These are phyloP conservation scores for Drosophila tani DNA, from an alignment of 1,140 invertebrate genomes.

Conservation along the genomic window DNA sequence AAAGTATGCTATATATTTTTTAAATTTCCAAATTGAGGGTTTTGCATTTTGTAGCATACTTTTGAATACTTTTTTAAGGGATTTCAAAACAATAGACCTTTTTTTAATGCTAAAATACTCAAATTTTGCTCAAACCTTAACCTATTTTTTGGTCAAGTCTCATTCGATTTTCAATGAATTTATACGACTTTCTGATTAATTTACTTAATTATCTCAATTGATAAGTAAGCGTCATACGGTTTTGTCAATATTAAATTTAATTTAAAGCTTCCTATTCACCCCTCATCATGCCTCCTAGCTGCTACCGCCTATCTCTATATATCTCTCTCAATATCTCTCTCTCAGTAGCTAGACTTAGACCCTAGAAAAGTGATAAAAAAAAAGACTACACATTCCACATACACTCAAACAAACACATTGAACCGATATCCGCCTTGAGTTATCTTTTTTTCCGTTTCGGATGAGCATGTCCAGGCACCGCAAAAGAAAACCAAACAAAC, in stretches of 20 bases:
- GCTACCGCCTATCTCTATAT: constrained; percentile 22
- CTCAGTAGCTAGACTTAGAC: constrained; percentile 26
- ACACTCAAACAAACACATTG: constrained; percentile 28
- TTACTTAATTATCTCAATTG: constrained; percentile 19
- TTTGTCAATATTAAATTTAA: constrained; percentile 1
- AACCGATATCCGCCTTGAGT: constrained; percentile 39
- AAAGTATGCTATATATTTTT: no score
- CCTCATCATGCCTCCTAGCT: constrained; percentile 37
- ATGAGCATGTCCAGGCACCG: constrained; percentile 53
- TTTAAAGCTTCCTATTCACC: constrained; percentile 26
- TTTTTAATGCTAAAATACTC: no score
- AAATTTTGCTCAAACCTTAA: no score
- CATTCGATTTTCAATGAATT: not conserved
- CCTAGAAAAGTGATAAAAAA: constrained; percentile 22
- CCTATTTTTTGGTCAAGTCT: no score
- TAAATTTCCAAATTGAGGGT: no score
- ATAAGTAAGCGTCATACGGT: constrained; percentile 8
- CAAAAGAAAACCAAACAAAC: constrained; percentile 19
- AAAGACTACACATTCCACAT: constrained; percentile 17
- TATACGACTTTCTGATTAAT: not conserved
- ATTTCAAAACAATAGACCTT: no score
- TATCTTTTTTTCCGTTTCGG: constrained; percentile 22
- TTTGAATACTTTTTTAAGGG: no score
- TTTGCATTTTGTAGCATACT: no score
- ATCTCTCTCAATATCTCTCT: constrained; percentile 3